Base-by-base conservation (phyloP, 2,797 vertebrate species). In the Sternotherus odoratus region DNA sequence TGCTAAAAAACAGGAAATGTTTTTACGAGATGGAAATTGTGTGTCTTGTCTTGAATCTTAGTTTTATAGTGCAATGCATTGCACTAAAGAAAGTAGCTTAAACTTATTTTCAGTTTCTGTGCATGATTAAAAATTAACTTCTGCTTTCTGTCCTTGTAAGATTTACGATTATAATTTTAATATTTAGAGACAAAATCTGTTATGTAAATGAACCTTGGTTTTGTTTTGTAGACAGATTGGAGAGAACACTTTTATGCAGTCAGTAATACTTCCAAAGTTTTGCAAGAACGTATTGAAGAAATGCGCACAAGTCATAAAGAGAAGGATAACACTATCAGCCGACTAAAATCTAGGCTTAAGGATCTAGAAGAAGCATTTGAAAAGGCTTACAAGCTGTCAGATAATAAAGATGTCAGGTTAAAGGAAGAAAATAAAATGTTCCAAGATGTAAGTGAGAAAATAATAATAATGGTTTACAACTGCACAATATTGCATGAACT, bases 371-470 rank as follows among this genome's bases (percentile, higher is more conserved):
- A 99, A 86, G 98, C 98, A 0, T 96, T 98, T 84, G 98, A 99
- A 90, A 98, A 98, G 33, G 97, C 98, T 79, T 98, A 98, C 95
- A 98, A 97, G 89, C 98, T 99, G 33, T 98, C 98, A 0, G 98
- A 99, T 36, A 98, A 99, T 77, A 99, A 98, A 97, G 99, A 99
- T 82, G 97, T 98, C 0, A 97, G 97, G 90, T 97, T 98, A 8
- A 98, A 98, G 94, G 98, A 99, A n/a, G 99, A 99, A 96, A 98
- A 98, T 97, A 99, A 98, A 96, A 99, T 99, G 99, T 99, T 99
- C 97, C 99, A 99, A 92, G 98, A 99, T 11, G 99, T 99, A 97
- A 99, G 99, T 98, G 33, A 50, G 74, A 9, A 81, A 56, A 39
- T 0, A 15, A 30, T 1, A 1, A 0, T 21, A 12, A 6, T 48